These are phyloP conservation scores for Caenorhabditis japonica DNA, from an alignment of 2,888 invertebrate genomes.

Conservation along the genomic window DNA sequence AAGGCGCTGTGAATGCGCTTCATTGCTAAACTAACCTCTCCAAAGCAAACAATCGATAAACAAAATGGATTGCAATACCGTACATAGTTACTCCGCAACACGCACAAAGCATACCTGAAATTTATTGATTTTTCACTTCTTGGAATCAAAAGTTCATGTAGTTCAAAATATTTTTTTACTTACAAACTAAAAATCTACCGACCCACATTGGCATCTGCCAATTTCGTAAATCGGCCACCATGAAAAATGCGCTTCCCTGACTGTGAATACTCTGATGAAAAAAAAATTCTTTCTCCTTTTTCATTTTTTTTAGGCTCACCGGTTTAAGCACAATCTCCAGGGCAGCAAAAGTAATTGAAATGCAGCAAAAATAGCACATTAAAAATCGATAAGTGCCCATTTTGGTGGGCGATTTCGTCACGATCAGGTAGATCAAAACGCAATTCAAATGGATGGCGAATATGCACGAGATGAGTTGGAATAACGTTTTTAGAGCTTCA, in stretches of 20 bases:
- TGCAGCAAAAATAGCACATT: conserved; percentile 2
- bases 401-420: conserved; percentile 12
- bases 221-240: conserved; percentile 3
- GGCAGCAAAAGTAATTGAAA: conserved; percentile 6
- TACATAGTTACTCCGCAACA: conserved; percentile 29
- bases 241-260: neutral
- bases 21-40: conserved; percentile 12
- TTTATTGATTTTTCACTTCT: neutral
- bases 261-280: neutral
- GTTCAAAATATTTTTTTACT: too few relatives aligned
- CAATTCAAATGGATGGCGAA: conserved; percentile 10
- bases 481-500: neutral
- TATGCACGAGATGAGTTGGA: neutral
- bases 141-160: too few relatives aligned
- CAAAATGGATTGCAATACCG: conserved; percentile 23
- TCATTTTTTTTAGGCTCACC: neutral
- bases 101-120: conserved; percentile 6
- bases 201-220: neutral
- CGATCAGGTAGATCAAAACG: conserved; percentile 3
- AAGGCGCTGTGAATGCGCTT: neutral
- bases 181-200: too few relatives aligned
- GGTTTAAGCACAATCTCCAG: conserved; percentile 7
- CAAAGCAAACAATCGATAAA: conserved; percentile 31
- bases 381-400: conserved; percentile 16
- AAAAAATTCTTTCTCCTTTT: too few relatives aligned